Percentiles rank a stretch among this genome's conserved stretches.
phyloP scores from a whole-genome alignment of 2,888 invertebrate genomes.

The Macaria liturata region DNA sequence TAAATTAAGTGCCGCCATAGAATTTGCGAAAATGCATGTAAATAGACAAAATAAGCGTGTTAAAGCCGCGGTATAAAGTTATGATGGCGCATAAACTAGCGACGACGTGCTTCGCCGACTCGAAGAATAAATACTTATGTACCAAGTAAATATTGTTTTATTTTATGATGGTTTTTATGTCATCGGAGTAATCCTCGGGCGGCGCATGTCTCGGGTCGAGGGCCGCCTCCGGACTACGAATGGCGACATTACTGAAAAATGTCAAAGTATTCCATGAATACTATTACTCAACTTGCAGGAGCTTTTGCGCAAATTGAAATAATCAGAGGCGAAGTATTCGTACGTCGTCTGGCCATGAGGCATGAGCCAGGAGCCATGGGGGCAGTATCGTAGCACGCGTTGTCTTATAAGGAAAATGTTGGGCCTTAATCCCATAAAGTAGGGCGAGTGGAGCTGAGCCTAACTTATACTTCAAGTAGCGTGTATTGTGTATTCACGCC shows the following conservation, averaged over 20 bases:
- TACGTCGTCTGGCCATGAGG: neutral
- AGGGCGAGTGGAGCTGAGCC: slow-evolving; percentile 21
- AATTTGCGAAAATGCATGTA: slow-evolving; percentile 27
- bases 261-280: slow-evolving; percentile 9
- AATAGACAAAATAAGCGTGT: slow-evolving; percentile 28
- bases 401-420: slow-evolving; percentile 21
- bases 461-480: slow-evolving; percentile 18
- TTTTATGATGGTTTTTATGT: slow-evolving; percentile 55
- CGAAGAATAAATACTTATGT: slow-evolving; percentile 42
- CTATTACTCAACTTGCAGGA: slow-evolving; percentile 7
- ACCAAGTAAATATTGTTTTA: slow-evolving; percentile 47
- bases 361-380: neutral
- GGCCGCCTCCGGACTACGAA: slow-evolving; percentile 18
- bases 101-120: slow-evolving; percentile 26
- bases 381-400: slow-evolving; percentile 3
- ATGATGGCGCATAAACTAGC: slow-evolving; percentile 23
- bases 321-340: too few relatives aligned
- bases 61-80: slow-evolving; percentile 29
- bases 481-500: too few relatives aligned
- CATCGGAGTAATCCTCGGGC: slow-evolving; percentile 44
- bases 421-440: slow-evolving; percentile 21
- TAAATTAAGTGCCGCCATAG: slow-evolving; percentile 25
- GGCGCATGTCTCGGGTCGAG: slow-evolving; percentile 44
- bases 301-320: slow-evolving; percentile 16
- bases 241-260: slow-evolving; percentile 13